Base-by-base conservation (phyloP, 2,888 invertebrate genomes). In the Scotopteryx bipunctaria region DNA sequence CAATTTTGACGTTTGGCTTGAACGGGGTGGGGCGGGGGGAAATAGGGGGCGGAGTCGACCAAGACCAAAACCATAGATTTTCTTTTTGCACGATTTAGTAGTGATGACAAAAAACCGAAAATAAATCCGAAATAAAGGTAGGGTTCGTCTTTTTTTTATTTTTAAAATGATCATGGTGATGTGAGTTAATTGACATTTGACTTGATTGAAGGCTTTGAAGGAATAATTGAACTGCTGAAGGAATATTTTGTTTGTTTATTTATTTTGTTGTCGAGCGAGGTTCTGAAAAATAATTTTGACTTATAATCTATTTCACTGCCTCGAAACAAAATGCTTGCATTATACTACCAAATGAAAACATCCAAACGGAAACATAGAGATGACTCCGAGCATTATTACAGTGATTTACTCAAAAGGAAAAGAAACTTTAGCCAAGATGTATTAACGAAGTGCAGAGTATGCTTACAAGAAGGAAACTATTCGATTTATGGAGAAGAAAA, bases 1-100 rank as follows among this genome's bases (percentile, higher is more conserved):
- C 64, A 69, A 76, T 77, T 81, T 43, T 57, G 45, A 86, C 83
- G 29, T 31, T 41, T 29, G 8, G 2, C n/a, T 16, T 5, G 40
- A 2, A 6, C 5, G 40, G 17, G 40, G 40, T 13, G 40, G 29
- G 5, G 29, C 11, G 4, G 13, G 23, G 0, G 13, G 14, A 25
- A 5, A 15, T 3, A 14, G n/a, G 14, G 37, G 23, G 37, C 23
- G 23, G 13, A 37, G 9, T 13, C 11, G 9, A 17, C 1, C 4
- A 13, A 11, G 11, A 25, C 25, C 25, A 9, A 25, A 21, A 5
- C 25, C 6, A 9, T 9, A n/a, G n/a, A n/a, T n/a, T n/a, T n/a
- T n/a, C n/a, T n/a, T n/a, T n/a, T n/a, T n/a, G n/a, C n/a, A n/a
- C n/a, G n/a, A n/a, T n/a, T n/a, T n/a, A n/a, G n/a, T n/a, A n/a